These are phyloP conservation scores for Campylomormyrus tamandua DNA, from an alignment of 2,113 vertebrate species.

Conservation along the genomic window DNA sequence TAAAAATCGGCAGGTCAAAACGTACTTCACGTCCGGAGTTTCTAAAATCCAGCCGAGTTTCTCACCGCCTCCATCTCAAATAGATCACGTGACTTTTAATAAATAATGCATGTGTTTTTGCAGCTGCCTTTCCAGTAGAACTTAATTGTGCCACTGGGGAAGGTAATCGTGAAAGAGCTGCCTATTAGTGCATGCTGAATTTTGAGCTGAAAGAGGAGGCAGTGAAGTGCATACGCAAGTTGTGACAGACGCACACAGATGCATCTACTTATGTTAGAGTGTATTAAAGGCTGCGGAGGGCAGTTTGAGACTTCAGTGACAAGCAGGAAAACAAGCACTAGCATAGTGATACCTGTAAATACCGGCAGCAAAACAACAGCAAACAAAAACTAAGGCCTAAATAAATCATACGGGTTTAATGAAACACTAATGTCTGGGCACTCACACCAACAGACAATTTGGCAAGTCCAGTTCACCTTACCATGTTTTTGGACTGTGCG, in stretches of 20 bases:
- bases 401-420: neutral
- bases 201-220: neutral
- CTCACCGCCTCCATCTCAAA: neutral
- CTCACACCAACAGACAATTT: neutral
- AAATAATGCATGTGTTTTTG: slow-evolving; percentile 4
- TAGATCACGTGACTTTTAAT: neutral
- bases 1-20: neutral
- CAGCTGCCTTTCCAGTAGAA: neutral
- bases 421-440: neutral
- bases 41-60: neutral
- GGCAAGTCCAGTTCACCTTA: neutral
- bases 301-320: neutral
- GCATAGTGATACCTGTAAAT: neutral
- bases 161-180: neutral
- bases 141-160: slow-evolving; percentile 1
- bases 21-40: neutral
- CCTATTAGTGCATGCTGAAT: neutral
- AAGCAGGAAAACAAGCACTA: neutral
- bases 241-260: neutral
- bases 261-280: neutral
- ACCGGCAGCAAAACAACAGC: neutral
- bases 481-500: neutral
- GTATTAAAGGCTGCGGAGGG: neutral
- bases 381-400: neutral
- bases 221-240: neutral